phyloP scores from a whole-genome alignment of 53 echinoderm and acorn worm species.

The Temnopleurus reevesii region DNA sequence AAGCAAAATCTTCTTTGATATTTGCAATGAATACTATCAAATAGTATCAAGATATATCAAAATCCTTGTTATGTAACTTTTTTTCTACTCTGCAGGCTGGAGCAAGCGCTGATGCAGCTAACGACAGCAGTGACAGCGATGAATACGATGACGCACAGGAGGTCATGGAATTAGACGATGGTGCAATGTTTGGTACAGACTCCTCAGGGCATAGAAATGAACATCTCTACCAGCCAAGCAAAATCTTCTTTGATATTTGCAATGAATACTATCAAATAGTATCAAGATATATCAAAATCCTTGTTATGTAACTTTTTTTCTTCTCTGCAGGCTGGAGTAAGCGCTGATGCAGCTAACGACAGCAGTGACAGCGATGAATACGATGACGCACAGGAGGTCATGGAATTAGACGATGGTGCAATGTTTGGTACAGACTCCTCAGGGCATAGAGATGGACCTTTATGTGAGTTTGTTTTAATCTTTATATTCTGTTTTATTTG shows the following conservation, averaged over 20 bases:
- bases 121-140: slow-evolving; percentile 84
- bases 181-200: slow-evolving; percentile 81
- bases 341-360: slow-evolving; percentile 41
- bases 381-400: slow-evolving; percentile 76
- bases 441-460: slow-evolving; percentile 77
- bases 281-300: not conserved
- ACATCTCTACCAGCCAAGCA: too few relatives aligned
- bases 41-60: too few relatives aligned
- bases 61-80: too few relatives aligned
- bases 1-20: too few relatives aligned
- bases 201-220: slow-evolving; percentile 69
- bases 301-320: too few relatives aligned
- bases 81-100: not conserved
- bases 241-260: too few relatives aligned
- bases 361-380: slow-evolving; percentile 90
- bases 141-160: slow-evolving; percentile 84
- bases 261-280: too few relatives aligned
- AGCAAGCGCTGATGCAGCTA: slow-evolving; percentile 13
- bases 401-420: slow-evolving; percentile 81
- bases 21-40: too few relatives aligned
- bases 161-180: slow-evolving; percentile 78
- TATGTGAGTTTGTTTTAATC: slow-evolving; percentile 91
- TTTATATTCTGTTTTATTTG: too few relatives aligned
- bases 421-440: slow-evolving; percentile 76
- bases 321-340: not conserved